Evolutionary conservation across 2,888 invertebrate species (phyloP).

Genomic region (Drosophila lutescens): DNA sequence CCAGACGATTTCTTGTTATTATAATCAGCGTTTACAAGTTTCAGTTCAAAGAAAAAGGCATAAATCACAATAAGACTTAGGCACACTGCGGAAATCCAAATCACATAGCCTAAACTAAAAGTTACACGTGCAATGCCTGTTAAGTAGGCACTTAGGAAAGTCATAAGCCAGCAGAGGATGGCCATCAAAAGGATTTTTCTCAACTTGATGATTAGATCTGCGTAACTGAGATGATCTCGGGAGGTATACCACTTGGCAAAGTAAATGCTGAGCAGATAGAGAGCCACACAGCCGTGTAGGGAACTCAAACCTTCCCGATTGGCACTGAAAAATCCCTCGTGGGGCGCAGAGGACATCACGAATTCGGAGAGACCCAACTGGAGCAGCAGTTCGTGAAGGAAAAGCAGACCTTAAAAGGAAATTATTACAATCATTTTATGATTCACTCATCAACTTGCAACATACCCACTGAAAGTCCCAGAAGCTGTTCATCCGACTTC

Average conservation of each 20-base stretch:
- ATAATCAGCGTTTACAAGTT: constrained; percentile 25
- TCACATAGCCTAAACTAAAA: constrained; percentile 92
- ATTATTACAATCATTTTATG: not conserved
- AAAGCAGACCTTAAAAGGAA: constrained; percentile 84
- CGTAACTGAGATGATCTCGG: constrained; percentile 64
- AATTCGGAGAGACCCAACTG: constrained; percentile 88
- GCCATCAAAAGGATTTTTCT: constrained; percentile 65
- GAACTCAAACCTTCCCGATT: constrained; percentile 97
- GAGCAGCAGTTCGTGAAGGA: constrained; percentile 88
- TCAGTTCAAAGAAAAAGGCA: constrained; percentile 85
- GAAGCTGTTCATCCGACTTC: constrained; percentile 72
- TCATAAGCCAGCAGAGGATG: constrained; percentile 84
- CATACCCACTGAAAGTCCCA: constrained; percentile 83
- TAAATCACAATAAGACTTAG: constrained; percentile 88
- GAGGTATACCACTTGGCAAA: constrained; percentile 86
- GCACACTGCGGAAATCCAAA: constrained; percentile 90
- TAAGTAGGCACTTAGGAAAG: constrained; percentile 85
- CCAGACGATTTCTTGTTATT: not conserved
- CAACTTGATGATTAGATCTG: constrained; percentile 68
- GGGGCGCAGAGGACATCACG: constrained; percentile 86
- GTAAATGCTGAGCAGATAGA: constrained; percentile 91
- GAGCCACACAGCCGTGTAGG: constrained; percentile 91
- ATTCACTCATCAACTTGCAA: not conserved
- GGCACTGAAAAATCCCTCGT: constrained; percentile 88
- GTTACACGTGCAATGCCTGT: constrained; percentile 91